Base-by-base conservation (phyloP, 2,113 vertebrate species). In the Psilopsiagon aymara region DNA sequence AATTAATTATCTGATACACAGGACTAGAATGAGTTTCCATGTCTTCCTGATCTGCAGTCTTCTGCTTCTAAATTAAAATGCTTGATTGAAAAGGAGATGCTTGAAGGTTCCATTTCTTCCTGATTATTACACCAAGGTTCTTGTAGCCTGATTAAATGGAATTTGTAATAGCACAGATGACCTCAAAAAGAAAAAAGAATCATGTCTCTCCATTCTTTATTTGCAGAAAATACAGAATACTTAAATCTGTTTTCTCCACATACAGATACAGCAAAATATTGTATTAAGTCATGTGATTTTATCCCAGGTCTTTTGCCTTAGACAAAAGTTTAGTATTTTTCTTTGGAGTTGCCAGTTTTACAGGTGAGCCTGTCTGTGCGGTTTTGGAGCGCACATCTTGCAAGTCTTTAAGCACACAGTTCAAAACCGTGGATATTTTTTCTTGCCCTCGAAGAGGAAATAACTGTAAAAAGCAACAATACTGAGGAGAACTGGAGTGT, bases 31-130 rank as follows among this genome's bases (percentile, higher is more conserved):
- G 44, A 63, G 39, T 88, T 96, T 94, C 88, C 37, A 9, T 55
- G 62, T 73, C 85, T 92, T 93, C 46, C 57, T 59, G 19, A 78
- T 63, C 41, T 84, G 47, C 43, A 46, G 43, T 75, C 25, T 62
- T 94, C 77, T 94, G 62, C 79, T 94, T 93, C 69, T 92, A 88
- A 92, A 95, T 92, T 85, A 92, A 96, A 95, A 94, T 67, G 10
- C 60, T 93, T 97, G 92, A 97, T 94, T 96, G 91, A 93, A 97
- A 94, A 85, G 35, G 76, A 91, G 47, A 92, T 97, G 81, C 95
- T 66, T 97, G 80, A 80, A 94, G 82, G 70, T 91, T 91, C 82
- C 25, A 41, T 85, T 92, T 91, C 31, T 47, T 73, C 28, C 84
- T 96, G 87, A 95, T 97, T 96, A 76, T 91, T 86, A 64, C 47